A percentile compares a stretch with the other conserved stretches of the same genome.
Evolutionary conservation across 2,797 vertebrate genomes (phyloP).

Genomic region (Neosilurus hyrtlii): DNA sequence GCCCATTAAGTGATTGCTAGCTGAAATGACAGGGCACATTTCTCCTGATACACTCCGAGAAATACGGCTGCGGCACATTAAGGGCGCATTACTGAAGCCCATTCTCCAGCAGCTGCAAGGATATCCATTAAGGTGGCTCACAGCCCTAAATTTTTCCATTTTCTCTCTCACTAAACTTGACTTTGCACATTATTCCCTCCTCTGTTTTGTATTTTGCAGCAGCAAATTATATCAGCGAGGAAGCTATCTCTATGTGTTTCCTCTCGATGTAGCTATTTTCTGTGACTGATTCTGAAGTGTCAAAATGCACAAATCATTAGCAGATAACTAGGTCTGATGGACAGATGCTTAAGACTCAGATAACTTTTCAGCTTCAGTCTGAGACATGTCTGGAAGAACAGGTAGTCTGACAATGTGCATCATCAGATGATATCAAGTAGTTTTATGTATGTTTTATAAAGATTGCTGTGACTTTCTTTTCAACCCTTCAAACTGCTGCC

Average conservation of each 20-base stretch:
- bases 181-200: slow-evolving; percentile 80
- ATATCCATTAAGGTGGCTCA: slow-evolving; percentile 84
- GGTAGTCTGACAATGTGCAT: slow-evolving; percentile 2
- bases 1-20: slow-evolving; percentile 97
- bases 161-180: slow-evolving; percentile 84
- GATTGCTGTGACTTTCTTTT: not conserved
- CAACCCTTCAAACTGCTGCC: not conserved
- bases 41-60: slow-evolving; percentile 84
- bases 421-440: slow-evolving; percentile 6
- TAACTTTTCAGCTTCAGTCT: slow-evolving; percentile 51
- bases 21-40: slow-evolving; percentile 83
- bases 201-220: slow-evolving; percentile 80
- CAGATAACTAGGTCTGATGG: slow-evolving; percentile 77
- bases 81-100: slow-evolving; percentile 73
- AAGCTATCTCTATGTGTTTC: slow-evolving; percentile 77
- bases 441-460: not conserved
- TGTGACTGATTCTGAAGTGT: slow-evolving; percentile 80
- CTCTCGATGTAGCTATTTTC: slow-evolving; percentile 73
- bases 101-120: slow-evolving; percentile 76
- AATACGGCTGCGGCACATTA: slow-evolving; percentile 81
- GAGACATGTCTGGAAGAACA: slow-evolving; percentile 22
- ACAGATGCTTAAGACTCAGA: slow-evolving; percentile 69
- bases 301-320: slow-evolving; percentile 78
- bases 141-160: slow-evolving; percentile 83
- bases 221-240: slow-evolving; percentile 79